Percentiles rank a stretch among this genome's conserved stretches.
Evolutionary conservation across 1,140 invertebrate genomes (phyloP).

Genomic region (Odontomachus brunneus): DNA sequence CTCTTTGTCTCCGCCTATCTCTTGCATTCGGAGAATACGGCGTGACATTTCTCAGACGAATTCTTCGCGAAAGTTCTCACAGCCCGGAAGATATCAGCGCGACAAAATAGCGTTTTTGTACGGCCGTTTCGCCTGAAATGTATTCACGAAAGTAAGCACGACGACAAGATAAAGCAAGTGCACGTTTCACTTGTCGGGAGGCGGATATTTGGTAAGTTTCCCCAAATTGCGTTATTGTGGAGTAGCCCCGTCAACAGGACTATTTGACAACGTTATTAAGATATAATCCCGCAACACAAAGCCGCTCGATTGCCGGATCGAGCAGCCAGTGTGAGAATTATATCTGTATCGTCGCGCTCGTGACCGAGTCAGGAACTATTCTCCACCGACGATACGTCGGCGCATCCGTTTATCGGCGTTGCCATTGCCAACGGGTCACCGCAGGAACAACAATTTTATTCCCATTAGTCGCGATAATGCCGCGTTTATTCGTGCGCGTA

Average conservation of each 20-base stretch:
- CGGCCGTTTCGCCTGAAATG: too few relatives aligned
- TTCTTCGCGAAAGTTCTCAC: not conserved
- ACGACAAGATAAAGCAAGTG: too few relatives aligned
- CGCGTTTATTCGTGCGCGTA: slow-evolving; percentile 67
- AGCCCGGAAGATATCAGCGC: too few relatives aligned
- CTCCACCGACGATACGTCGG: not conserved
- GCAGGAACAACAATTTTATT: slow-evolving; percentile 76
- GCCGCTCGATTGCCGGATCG: not conserved
- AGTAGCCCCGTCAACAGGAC: not conserved
- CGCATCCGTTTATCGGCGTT: slow-evolving; percentile 11
- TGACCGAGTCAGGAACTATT: not conserved
- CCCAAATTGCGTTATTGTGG: too few relatives aligned
- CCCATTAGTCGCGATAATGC: slow-evolving; percentile 74
- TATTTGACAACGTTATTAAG: not conserved
- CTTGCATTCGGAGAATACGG: not conserved
- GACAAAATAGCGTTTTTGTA: not conserved
- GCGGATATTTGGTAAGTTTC: too few relatives aligned
- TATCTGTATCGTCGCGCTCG: not conserved
- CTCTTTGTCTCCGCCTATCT: slow-evolving; percentile 13
- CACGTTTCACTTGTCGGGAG: too few relatives aligned
- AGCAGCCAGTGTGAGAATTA: too few relatives aligned
- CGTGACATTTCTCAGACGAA: slow-evolving; percentile 7
- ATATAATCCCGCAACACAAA: not conserved
- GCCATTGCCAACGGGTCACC: not conserved
- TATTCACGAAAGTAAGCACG: too few relatives aligned